A percentile compares a stretch with the other conserved stretches of the same genome.
These are phyloP conservation scores for Gasteruption jaculator DNA, from an alignment of 2,888 invertebrate genomes.

Conservation along the genomic window DNA sequence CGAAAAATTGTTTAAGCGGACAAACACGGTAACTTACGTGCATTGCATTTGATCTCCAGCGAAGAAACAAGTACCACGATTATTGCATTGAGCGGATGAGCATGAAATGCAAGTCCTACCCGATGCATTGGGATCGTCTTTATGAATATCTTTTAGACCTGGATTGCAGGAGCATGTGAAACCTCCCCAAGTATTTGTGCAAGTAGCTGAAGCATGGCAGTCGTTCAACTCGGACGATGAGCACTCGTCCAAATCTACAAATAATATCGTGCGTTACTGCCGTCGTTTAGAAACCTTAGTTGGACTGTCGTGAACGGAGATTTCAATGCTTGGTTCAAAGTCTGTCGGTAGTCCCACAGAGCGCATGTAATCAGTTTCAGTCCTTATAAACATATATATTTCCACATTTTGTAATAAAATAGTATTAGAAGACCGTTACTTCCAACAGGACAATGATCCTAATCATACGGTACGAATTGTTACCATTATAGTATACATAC, in stretches of 20 bases:
- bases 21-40: conserved; percentile 60
- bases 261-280: conserved; percentile 11
- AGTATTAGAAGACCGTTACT: background rate
- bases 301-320: too few species aligned
- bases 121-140: conserved; percentile 62
- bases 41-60: conserved; percentile 69
- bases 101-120: conserved; percentile 79
- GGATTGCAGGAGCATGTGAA: conserved; percentile 72
- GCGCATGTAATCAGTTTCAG: too few species aligned
- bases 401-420: too few species aligned
- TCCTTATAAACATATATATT: too few species aligned
- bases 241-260: conserved; percentile 80
- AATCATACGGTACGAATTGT: too few species aligned
- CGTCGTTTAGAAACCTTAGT: background rate
- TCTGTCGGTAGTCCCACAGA: too few species aligned
- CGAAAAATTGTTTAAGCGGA: conserved; percentile 1
- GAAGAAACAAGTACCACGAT: conserved; percentile 80
- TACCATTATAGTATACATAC: too few species aligned
- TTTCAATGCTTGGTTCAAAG: too few species aligned
- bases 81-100: conserved; percentile 73
- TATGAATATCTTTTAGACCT: conserved; percentile 72
- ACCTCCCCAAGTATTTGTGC: conserved; percentile 80
- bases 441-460: too few species aligned
- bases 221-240: conserved; percentile 77
- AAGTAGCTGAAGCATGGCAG: conserved; percentile 73